Percentiles rank a stretch among this genome's conserved stretches.
phyloP scores from a whole-genome alignment of 2,888 invertebrate species.

The Pogonocherus hispidulus region DNA sequence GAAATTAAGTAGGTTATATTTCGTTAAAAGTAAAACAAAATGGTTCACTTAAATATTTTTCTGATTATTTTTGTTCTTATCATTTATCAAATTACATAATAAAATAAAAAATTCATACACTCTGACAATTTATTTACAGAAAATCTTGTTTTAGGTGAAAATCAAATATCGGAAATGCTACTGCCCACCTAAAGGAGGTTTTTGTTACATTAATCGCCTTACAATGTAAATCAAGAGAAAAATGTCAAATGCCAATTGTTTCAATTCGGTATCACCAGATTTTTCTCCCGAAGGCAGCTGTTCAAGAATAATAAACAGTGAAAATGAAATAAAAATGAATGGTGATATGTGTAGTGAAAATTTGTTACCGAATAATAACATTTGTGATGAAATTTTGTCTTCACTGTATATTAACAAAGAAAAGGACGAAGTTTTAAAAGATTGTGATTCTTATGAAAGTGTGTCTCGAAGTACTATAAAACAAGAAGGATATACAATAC shows the following conservation, averaged over 20 bases:
- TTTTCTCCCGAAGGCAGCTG: constrained; percentile 37
- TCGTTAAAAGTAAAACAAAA: neutral
- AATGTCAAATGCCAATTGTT: constrained; percentile 48
- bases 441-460: constrained; percentile 40
- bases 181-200: constrained; percentile 50
- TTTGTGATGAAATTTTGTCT: constrained; percentile 58
- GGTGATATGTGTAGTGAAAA: constrained; percentile 54
- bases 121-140: too few species aligned
- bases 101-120: too few species aligned
- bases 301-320: constrained; percentile 34
- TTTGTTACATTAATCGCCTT: constrained; percentile 15
- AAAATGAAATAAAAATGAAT: constrained; percentile 50
- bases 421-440: constrained; percentile 29
- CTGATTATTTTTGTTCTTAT: neutral
- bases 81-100: neutral
- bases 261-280: constrained; percentile 38
- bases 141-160: constrained; percentile 33
- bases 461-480: constrained; percentile 18
- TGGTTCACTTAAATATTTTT: too few species aligned
- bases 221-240: constrained; percentile 44
- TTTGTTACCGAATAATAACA: constrained; percentile 64
- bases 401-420: constrained; percentile 43
- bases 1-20: neutral
- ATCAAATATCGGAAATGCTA: constrained; percentile 41
- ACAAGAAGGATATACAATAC: too few species aligned